phyloP scores from a whole-genome alignment of 2,113 vertebrate species.

The Setophaga coronata region DNA sequence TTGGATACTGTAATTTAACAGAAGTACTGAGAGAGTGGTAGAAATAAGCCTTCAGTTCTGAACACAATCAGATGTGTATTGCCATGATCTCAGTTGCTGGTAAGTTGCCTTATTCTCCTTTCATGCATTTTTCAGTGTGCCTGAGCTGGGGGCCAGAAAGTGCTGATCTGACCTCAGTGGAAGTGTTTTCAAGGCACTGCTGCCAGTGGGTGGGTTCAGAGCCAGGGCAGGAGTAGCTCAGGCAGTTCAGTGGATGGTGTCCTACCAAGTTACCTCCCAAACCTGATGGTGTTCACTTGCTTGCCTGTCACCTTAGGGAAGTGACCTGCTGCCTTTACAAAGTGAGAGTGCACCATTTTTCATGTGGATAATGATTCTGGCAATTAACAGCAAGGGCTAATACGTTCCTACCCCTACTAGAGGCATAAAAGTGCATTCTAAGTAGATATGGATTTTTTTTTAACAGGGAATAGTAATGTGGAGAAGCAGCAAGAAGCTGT shows the following conservation, averaged over 20 bases:
- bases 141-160: background rate
- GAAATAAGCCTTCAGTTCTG: background rate
- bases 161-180: background rate
- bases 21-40: background rate
- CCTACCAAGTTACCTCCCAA: background rate
- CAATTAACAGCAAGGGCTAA: background rate
- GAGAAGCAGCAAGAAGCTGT: background rate
- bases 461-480: background rate
- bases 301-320: background rate
- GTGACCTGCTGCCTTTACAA: background rate
- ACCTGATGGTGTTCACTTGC: fast-evolving
- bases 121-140: background rate
- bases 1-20: background rate
- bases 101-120: background rate
- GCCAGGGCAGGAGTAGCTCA: no score
- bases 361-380: background rate
- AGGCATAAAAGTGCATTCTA: background rate
- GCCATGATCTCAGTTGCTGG: fast-evolving
- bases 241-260: background rate
- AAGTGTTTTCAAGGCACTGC: background rate
- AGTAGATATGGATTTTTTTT: background rate
- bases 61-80: background rate
- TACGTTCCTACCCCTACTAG: background rate
- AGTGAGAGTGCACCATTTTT: background rate
- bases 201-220: background rate